Conservation (phyloP, 2,797 vertebrate species). For the Sebastes kiyomatsui region DNA sequence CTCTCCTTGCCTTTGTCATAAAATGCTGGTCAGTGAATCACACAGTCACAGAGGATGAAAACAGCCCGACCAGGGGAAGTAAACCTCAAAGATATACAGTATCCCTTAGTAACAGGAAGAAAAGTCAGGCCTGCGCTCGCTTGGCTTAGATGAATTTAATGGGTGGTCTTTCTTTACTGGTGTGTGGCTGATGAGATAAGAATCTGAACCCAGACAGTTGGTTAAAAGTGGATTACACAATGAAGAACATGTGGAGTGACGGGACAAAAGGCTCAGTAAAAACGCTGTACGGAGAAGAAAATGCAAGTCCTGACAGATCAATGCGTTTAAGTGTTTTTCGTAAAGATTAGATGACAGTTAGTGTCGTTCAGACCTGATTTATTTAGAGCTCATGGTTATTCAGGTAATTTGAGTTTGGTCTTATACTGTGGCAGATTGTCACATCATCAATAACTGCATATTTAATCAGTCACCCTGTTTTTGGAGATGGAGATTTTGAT, state of each 20-base stretch:
- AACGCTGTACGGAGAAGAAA: constrained; percentile 33
- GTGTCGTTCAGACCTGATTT: background rate
- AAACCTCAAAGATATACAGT: constrained; percentile 45
- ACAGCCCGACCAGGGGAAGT: constrained; percentile 38
- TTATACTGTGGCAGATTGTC: background rate
- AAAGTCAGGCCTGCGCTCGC: constrained; percentile 18
- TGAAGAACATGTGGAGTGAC: constrained; percentile 60
- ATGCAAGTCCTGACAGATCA: constrained; percentile 28
- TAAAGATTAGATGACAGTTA: constrained; percentile 20
- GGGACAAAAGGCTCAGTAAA: constrained; percentile 47
- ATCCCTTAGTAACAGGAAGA: constrained; percentile 41
- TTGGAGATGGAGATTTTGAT: constrained; percentile 11
- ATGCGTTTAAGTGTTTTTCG: constrained; percentile 9
- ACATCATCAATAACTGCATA: constrained; percentile 1
- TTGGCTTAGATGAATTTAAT: constrained; percentile 41
- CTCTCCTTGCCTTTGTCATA: constrained; percentile 37
- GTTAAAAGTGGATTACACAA: constrained; percentile 57
- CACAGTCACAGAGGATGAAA: constrained; percentile 43
- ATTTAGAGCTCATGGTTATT: constrained; percentile 1
- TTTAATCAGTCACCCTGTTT: background rate
- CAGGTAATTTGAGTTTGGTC: constrained; percentile 1
- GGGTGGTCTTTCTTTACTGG: constrained; percentile 56
- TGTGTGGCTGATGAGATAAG: constrained; percentile 56
- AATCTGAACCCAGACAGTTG: constrained; percentile 39
- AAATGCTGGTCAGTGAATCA: constrained; percentile 56